phyloP scores from a whole-genome alignment of 2,888 invertebrate species.

The Synergus gifuensis region DNA sequence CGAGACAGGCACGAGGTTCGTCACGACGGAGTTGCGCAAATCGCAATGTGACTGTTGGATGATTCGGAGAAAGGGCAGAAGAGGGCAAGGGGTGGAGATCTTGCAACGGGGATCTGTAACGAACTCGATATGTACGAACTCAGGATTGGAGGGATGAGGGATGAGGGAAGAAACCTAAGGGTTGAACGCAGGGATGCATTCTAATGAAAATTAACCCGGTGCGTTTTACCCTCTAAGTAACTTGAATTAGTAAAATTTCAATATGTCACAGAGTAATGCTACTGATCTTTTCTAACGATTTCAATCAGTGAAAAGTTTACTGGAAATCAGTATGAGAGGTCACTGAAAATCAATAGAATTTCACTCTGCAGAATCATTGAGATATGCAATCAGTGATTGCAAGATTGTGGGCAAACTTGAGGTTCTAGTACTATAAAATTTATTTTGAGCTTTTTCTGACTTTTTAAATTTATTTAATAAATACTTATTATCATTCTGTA shows the following conservation, averaged over 20 bases:
- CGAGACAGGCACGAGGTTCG: conserved; percentile 41
- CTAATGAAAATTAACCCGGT: conserved; percentile 10
- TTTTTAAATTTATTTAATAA: too few species aligned
- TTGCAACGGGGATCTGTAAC: conserved; percentile 51
- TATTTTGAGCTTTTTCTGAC: too few species aligned
- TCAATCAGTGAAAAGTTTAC: too few species aligned
- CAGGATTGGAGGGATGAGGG: conserved; percentile 38
- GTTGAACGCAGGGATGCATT: conserved; percentile 23
- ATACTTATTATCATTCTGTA: too few species aligned
- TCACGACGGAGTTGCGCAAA: conserved; percentile 48
- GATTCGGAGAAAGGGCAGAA: conserved; percentile 44
- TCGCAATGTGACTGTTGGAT: conserved; percentile 45
- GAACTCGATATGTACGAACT: conserved; percentile 49
- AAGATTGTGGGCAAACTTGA: too few species aligned
- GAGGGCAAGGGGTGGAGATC: conserved; percentile 50
- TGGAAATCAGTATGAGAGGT: too few species aligned
- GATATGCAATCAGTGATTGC: too few species aligned
- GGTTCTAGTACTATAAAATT: too few species aligned
- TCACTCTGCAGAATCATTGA: too few species aligned
- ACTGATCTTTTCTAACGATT: too few species aligned
- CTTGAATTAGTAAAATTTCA: neutral
- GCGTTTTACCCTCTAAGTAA: neutral
- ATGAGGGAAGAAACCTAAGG: neutral
- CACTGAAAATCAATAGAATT: too few species aligned
- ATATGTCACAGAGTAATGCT: too few species aligned